phyloP scores from a whole-genome alignment of 2,888 invertebrate genomes.

The Germaria angustata region DNA sequence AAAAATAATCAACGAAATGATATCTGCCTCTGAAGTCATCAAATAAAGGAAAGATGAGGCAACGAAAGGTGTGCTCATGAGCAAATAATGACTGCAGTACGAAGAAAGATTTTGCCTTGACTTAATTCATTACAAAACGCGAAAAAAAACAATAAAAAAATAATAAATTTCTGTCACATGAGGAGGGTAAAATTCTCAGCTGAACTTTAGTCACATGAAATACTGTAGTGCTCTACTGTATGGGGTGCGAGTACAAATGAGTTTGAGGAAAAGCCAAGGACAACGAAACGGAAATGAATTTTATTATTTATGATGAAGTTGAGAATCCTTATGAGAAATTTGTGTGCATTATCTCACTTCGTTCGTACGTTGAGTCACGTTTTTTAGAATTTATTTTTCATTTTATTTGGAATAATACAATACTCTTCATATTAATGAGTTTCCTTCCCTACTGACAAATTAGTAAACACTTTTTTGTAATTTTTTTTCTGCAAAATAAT shows the following conservation, averaged over 20 bases:
- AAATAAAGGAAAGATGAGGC: background rate
- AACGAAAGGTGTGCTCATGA: background rate
- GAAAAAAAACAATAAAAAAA: background rate
- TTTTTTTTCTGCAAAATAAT: background rate
- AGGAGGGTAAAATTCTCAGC: constrained; percentile 14
- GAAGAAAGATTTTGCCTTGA: background rate
- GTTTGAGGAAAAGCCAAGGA: background rate
- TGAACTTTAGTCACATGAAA: background rate
- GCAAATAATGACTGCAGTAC: constrained; percentile 10
- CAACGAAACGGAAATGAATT: constrained; percentile 6
- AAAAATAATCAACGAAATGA: background rate
- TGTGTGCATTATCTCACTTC: background rate
- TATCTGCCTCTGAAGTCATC: background rate
- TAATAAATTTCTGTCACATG: constrained; percentile 8
- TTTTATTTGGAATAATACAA: background rate
- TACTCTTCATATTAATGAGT: constrained; percentile 12
- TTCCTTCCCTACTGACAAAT: constrained; percentile 12
- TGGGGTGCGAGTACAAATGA: background rate
- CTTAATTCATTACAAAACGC: no score
- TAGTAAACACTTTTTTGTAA: no score
- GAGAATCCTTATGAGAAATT: constrained; percentile 2
- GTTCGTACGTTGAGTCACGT: constrained; percentile 11
- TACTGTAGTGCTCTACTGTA: background rate
- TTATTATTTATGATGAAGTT: constrained; percentile 48
- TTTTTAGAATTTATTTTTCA: background rate